Base-by-base conservation (phyloP, 2,797 vertebrate genomes). In the Sparus aurata region DNA sequence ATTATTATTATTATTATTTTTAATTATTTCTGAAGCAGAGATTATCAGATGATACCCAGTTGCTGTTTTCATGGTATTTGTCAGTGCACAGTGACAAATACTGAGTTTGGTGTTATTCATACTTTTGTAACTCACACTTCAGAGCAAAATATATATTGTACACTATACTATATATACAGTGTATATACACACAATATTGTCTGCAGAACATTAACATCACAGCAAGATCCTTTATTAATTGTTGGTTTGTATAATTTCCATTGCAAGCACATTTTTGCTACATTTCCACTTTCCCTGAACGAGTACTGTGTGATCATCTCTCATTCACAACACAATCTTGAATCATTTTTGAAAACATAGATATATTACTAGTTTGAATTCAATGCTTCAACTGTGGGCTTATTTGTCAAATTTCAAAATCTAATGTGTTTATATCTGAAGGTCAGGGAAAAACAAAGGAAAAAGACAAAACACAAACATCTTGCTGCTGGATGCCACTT, bases 401-500 rank as follows among this genome's bases (percentile, higher is more conserved):
- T 6, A 46, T 82, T 84, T 57, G 25, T 74, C 12, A 61, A 20
- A 53, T 50, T 67, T 78, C 22, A 15, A 68, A 65, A 18, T 46
- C 5, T 6, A 10, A 38, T 54, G 25, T 57, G 30, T 85, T 88
- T 75, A 61, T 79, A 16, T 59, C 34, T 41, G 18, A 68, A 80
- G 23, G 60, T 87, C 73, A 62, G 49, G 41, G 45, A 38, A 38
- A 71, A 38, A 78, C 23, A 22, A 23, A 25, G 61, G 57, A 16
- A 69, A 66, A 71, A 63, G 22, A 53, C n/a, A 73, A 63, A 53
- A 53, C n/a, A 66, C 67, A 83, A 69, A 25, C 12, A 41, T 69
- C 71, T 87, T 74, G 53, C 65, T 58, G 62, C 78, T 54, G 73
- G 38, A 62, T 81, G 60, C 55, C 57, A 83, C 23, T 65, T 47